Evolutionary conservation across 1,140 invertebrate genomes (phyloP), one percentile per base, ranked within the genome.

Genomic region (Drosophila eugracilis): DNA sequence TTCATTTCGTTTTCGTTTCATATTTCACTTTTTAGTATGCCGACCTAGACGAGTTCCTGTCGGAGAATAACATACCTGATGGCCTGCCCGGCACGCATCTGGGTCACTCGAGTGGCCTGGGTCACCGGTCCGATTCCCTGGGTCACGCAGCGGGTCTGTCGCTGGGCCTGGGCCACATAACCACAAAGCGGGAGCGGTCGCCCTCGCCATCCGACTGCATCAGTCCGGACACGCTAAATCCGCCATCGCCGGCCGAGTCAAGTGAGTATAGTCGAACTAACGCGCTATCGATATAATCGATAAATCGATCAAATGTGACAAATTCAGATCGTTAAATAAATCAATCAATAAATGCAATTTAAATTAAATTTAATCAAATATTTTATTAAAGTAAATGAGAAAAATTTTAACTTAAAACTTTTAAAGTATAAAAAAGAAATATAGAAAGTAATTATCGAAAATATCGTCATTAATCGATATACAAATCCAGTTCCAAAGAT

Each of bases 21-120:
- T 97, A 12, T 49, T 34, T 9, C n/a, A 37, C 37, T n/a, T 32
- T 72, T 26, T 62, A 91, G 95, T 98, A 98, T 92, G 97, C 98
- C 93, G 97, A 98, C 93, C 93, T 99, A 93, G 97, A 99, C 93
- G 97, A 98, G 93, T 98, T 99, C 93, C 94, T 99, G 75, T 96
- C 96, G 73, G 97, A 98, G 92, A 98, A 98, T 92, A 97, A 96
- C 71, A 96, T 97, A 92, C 96, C 96, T 57, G 96, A 96, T 90
- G 95, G 94, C 10, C 93, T 95, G 63, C 92, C 93, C 63, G 94
- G 94, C 48, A 93, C 94, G 75, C 93, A 94, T 84, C 91, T 94
- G 72, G 94, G 94, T 41, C 92, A 92, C 78, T 79, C 90, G 76
- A 89, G 79, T 50, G 90, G 86, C 50, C 79, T 92, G 52, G 86